Evolutionary conservation across 2,888 invertebrate genomes (phyloP).

Genomic region (Ochropacha duplaris): DNA sequence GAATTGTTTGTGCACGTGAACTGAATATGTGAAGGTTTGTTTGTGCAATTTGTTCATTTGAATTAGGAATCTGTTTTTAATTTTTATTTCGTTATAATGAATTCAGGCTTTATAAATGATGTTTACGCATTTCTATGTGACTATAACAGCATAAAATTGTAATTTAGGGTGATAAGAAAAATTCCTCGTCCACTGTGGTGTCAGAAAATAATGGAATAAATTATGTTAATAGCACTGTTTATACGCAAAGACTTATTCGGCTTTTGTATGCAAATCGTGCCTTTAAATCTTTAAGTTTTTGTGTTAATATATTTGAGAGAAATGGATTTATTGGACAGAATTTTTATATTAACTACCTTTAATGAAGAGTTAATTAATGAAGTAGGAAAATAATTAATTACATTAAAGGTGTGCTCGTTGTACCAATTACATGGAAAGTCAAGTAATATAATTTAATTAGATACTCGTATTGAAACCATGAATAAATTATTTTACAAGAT

Average conservation of each 20-base stretch:
- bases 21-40: conserved; percentile 55
- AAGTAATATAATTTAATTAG: not conserved
- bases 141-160: conserved; percentile 15
- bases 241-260: conserved; percentile 30
- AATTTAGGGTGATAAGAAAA: conserved; percentile 6
- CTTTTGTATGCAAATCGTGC: conserved; percentile 38
- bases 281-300: conserved; percentile 1
- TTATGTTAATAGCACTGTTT: conserved; percentile 37
- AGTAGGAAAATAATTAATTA: not conserved
- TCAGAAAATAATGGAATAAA: conserved; percentile 39
- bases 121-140: not conserved
- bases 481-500: not conserved
- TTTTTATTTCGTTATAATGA: not conserved
- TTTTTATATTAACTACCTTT: not conserved
- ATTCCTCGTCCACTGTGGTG: conserved; percentile 13
- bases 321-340: not conserved
- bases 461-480: no score
- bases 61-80: conserved; percentile 12
- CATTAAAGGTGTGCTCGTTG: not conserved
- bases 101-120: not conserved
- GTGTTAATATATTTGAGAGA: not conserved
- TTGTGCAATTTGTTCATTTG: conserved; percentile 12
- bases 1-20: conserved; percentile 31
- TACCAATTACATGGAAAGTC: not conserved
- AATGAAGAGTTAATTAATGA: not conserved